Conservation (phyloP, 2,888 invertebrate genomes). For the Ormyrus rosae region DNA sequence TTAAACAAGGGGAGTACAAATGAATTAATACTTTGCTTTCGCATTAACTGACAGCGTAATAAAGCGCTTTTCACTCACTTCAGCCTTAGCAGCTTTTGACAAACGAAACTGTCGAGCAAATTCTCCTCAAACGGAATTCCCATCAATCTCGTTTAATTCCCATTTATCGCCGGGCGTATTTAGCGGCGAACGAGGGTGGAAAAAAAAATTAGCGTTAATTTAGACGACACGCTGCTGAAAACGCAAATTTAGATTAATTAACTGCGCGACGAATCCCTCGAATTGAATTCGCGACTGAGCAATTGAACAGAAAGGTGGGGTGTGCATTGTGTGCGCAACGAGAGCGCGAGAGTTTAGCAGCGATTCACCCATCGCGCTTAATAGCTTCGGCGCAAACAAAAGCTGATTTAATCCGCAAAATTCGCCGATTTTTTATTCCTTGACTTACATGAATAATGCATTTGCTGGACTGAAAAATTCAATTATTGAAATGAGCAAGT, state of each 20-base stretch:
- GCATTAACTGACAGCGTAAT: too few relatives aligned
- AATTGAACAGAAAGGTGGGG: not conserved
- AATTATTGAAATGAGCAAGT: not conserved
- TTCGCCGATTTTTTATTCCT: too few relatives aligned
- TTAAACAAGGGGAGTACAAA: too few relatives aligned
- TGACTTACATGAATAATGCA: too few relatives aligned
- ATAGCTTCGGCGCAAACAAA: constrained; percentile 10
- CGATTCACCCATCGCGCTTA: constrained; percentile 15
- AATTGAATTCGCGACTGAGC: constrained; percentile 25
- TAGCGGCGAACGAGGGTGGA: not conserved
- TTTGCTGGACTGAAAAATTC: not conserved
- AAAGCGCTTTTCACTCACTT: too few relatives aligned
- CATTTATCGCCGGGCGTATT: not conserved
- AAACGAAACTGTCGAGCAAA: not conserved
- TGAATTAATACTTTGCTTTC: too few relatives aligned
- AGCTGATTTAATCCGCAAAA: constrained; percentile 9
- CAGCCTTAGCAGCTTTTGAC: not conserved
- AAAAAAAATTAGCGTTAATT: constrained; percentile 28
- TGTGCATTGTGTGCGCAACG: not conserved
- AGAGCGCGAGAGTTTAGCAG: constrained; percentile 11
- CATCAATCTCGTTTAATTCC: constrained; percentile 27
- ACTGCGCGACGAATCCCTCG: constrained; percentile 11
- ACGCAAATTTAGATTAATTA: constrained; percentile 54
- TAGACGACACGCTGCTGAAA: constrained; percentile 51
- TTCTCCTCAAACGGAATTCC: not conserved